Percentiles rank a stretch among this genome's conserved stretches.
phyloP scores from a whole-genome alignment of 2,797 vertebrate species.

The Phalloptychus januarius region DNA sequence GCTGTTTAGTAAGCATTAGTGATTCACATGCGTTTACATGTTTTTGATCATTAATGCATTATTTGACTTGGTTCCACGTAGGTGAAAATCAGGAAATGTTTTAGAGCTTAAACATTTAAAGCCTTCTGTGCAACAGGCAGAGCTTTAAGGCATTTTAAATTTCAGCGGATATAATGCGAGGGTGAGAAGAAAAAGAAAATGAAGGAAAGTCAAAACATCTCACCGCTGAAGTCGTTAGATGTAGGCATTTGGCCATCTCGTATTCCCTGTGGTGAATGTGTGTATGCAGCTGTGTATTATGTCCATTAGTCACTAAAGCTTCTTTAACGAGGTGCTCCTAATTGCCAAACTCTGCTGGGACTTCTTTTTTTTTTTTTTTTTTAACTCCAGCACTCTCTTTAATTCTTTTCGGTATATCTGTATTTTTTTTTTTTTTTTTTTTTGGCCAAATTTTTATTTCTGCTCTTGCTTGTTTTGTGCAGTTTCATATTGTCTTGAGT shows the following conservation, averaged over 20 bases:
- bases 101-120: neutral
- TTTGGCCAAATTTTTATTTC: too few relatives aligned
- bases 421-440: neutral
- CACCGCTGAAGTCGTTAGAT: conserved; percentile 34
- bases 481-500: neutral
- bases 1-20: neutral
- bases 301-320: conserved; percentile 52
- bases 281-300: conserved; percentile 21
- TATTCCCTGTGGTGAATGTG: conserved; percentile 42
- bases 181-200: neutral
- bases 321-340: conserved; percentile 58
- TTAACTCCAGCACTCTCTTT: neutral
- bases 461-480: neutral
- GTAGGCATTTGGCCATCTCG: conserved; percentile 42
- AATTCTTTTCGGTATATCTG: neutral
- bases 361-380: conserved; percentile 23
- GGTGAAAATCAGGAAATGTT: neutral
- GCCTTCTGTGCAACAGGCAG: neutral
- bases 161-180: conserved; percentile 12
- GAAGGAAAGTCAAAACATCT: conserved; percentile 28
- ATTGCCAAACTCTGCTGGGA: conserved; percentile 52
- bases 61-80: neutral
- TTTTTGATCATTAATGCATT: neutral
- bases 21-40: neutral
- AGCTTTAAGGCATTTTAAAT: conserved; percentile 4